A percentile compares a stretch with the other conserved stretches of the same genome.
phyloP scores from a whole-genome alignment of 2,113 vertebrate species.

The Ictalurus furcatus region DNA sequence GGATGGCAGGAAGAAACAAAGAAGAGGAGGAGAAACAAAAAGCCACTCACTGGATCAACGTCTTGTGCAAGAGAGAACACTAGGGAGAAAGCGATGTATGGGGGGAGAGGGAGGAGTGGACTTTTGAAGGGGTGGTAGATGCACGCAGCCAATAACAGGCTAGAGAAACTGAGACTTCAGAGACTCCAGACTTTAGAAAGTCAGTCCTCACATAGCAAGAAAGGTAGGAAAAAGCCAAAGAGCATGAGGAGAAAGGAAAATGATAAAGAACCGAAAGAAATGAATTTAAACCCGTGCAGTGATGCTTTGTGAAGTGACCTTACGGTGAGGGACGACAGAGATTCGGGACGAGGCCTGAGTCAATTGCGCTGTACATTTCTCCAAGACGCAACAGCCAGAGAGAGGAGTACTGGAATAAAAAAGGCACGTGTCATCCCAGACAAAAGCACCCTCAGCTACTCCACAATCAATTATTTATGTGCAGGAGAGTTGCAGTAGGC shows the following conservation, averaged over 20 bases:
- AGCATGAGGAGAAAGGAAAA: constrained; percentile 13
- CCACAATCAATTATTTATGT: constrained; percentile 61
- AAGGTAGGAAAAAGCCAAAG: constrained; percentile 39
- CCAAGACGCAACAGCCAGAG: constrained; percentile 37
- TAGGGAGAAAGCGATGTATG: constrained; percentile 52
- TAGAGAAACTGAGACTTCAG: constrained; percentile 65
- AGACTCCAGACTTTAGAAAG: constrained; percentile 61
- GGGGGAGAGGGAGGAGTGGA: constrained; percentile 57
- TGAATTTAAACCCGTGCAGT: neutral
- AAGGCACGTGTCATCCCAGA: constrained; percentile 44
- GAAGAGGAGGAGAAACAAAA: constrained; percentile 17
- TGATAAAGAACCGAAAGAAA: neutral
- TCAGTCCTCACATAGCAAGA: constrained; percentile 53
- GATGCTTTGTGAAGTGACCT: constrained; percentile 21
- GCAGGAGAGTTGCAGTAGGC: constrained; percentile 59
- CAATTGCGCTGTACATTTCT: constrained; percentile 32
- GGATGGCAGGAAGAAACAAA: constrained; percentile 34
- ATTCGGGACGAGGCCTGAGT: constrained; percentile 42
- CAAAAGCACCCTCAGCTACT: constrained; percentile 54
- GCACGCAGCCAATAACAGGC: constrained; percentile 67
- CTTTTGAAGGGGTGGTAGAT: constrained; percentile 61
- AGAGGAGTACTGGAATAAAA: constrained; percentile 34
- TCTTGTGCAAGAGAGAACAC: constrained; percentile 43
- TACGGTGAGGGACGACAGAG: neutral
- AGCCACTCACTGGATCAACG: constrained; percentile 32